Evolutionary conservation across 1,140 invertebrate species (phyloP), one percentile per base, ranked within the genome.

Genomic region (Cylas formicarius): DNA sequence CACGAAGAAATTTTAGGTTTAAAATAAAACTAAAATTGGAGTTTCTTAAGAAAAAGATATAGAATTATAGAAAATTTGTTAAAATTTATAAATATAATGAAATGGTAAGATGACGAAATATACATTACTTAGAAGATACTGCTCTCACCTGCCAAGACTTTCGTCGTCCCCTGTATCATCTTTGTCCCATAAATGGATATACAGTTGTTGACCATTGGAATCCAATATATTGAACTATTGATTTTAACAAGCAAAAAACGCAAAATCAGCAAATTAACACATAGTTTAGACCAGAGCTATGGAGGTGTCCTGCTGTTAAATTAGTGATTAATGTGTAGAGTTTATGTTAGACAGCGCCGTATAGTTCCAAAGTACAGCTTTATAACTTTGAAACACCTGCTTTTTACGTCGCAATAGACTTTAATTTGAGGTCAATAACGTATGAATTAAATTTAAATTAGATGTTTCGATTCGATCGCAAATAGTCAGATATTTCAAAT

Each of bases 101-200:
- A 11, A n/a, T 27, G 13, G 24, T 27, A 27, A 11, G 24, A 27
- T 27, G 11, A 32, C 7, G 18, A 11, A 11, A 32, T 20, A 35
- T n/a, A 20, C 23, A 8, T 35, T n/a, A n/a, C 29, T 31, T 5
- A 31, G 17, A 31, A 4, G 11, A 19, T 19, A 22, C 9, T 33
- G 8, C n/a, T 32, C 73, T 75, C 76, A 88, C 85, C 82, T 86
- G 68, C 86, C 86, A 47, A 89, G 74, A 57, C 69, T 74, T 68
- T 88, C 85, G 69, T 93, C 85, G 61, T 85, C 81, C 61, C 80
- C 86, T 36, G 83, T 70, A 64, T 92, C 88, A 65, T 92, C 84
- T 63, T 76, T 77, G 73, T 94, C 90, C 75, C 78, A 82, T 46
- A 92, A 66, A 57, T 81, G 76, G 52, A 92, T 67, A 52, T 82